A percentile compares a stretch with the other conserved stretches of the same genome.
phyloP scores from a whole-genome alignment of 2,113 vertebrate species.

The Oncorhynchus tshawytscha region DNA sequence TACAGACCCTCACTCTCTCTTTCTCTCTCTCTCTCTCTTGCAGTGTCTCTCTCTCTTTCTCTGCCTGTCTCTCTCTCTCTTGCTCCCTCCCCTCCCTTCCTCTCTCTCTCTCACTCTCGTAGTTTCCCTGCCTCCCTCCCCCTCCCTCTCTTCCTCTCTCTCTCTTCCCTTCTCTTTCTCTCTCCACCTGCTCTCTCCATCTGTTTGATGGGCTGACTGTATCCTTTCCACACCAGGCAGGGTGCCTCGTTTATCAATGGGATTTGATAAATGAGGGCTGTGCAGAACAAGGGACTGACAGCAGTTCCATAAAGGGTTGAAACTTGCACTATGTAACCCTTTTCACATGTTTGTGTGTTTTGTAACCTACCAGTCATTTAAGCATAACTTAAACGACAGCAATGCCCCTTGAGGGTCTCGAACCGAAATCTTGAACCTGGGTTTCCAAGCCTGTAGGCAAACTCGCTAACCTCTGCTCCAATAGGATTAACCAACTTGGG shows the following conservation, averaged over 20 bases:
- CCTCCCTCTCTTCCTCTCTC: background rate
- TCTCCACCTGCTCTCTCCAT: constrained; percentile 41
- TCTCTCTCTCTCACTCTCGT: background rate
- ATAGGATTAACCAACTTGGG: no score
- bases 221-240: constrained; percentile 14
- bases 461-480: no score
- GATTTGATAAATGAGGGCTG: constrained; percentile 44
- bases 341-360: no score
- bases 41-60: background rate
- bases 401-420: no score
- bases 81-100: background rate
- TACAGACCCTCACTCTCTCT: background rate
- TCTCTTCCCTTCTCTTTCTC: background rate
- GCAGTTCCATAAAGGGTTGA: background rate
- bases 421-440: no score
- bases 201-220: constrained; percentile 39
- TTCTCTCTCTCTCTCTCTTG: background rate
- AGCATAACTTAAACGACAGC: no score
- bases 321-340: no score
- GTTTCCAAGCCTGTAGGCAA: no score
- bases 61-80: background rate
- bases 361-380: no score
- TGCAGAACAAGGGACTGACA: background rate
- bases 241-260: constrained; percentile 25
- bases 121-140: background rate